phyloP scores from a whole-genome alignment of 1,140 invertebrate species.

The Neelides sp. region DNA sequence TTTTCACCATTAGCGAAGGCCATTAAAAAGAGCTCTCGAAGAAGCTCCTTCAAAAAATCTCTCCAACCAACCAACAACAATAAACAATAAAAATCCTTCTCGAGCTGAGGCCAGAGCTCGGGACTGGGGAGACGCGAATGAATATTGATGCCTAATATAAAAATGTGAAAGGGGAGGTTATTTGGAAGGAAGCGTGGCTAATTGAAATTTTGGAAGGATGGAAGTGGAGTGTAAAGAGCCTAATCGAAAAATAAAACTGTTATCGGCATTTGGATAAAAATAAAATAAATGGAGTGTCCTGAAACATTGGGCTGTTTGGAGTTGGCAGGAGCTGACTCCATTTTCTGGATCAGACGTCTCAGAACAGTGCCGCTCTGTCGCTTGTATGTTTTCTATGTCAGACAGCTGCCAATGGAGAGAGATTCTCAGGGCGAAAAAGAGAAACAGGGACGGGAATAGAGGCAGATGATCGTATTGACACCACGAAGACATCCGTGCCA shows the following conservation, averaged over 20 bases:
- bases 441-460: conserved; percentile 10
- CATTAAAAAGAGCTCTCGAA: conserved; percentile 16
- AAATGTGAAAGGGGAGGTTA: too few species aligned
- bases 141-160: too few species aligned
- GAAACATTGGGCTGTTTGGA: conserved; percentile 24
- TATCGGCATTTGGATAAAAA: conserved; percentile 25
- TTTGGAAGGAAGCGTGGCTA: too few species aligned
- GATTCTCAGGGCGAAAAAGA: background rate
- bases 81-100: too few species aligned
- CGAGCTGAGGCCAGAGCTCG: too few species aligned
- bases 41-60: too few species aligned
- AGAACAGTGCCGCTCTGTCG: conserved; percentile 13
- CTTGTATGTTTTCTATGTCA: background rate
- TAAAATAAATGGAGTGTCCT: conserved; percentile 26
- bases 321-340: conserved; percentile 23
- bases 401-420: conserved; percentile 2
- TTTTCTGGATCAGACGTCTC: conserved; percentile 25
- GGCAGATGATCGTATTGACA: conserved; percentile 24
- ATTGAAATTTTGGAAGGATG: background rate
- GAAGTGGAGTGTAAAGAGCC: background rate
- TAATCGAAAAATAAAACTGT: conserved; percentile 26
- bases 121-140: too few species aligned
- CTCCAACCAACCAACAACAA: too few species aligned
- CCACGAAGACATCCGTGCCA: conserved; percentile 24
- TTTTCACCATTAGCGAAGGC: conserved; percentile 22